These are phyloP conservation scores for Ophiodon elongatus DNA, from an alignment of 2,113 vertebrate species.

Conservation along the genomic window DNA sequence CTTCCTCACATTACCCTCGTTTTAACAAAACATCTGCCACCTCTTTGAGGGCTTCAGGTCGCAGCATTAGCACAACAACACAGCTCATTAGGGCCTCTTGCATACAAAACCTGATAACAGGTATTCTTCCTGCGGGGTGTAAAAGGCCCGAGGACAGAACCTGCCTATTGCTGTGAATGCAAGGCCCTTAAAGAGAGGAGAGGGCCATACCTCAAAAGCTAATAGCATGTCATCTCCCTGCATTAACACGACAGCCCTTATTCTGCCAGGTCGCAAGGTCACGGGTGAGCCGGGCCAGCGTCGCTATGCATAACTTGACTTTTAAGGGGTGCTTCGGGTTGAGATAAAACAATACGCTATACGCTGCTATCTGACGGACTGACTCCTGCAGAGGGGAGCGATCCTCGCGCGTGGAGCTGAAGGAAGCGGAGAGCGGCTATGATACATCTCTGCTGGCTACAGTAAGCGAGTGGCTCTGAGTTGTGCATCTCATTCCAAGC, in stretches of 20 bases:
- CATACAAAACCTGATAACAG: conserved; percentile 77
- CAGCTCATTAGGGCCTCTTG: conserved; percentile 74
- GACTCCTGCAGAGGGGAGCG: conserved; percentile 51
- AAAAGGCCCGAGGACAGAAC: conserved; percentile 80
- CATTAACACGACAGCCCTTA: conserved; percentile 90
- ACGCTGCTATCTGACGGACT: conserved; percentile 64
- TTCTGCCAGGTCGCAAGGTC: conserved; percentile 82
- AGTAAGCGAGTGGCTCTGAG: conserved; percentile 64
- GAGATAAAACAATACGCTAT: conserved; percentile 68
- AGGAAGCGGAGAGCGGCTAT: conserved; percentile 36
- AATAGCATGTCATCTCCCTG: conserved; percentile 91
- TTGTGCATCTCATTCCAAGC: conserved; percentile 70
- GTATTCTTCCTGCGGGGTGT: conserved; percentile 65
- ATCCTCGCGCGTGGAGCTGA: conserved; percentile 23
- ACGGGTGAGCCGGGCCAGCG: conserved; percentile 60
- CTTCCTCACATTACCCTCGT: conserved; percentile 70
- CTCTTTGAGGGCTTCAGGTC: conserved; percentile 63
- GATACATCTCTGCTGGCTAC: conserved; percentile 74
- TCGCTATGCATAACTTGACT: conserved; percentile 65
- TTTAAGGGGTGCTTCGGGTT: conserved; percentile 37
- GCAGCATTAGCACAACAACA: conserved; percentile 79
- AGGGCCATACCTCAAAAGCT: conserved; percentile 88
- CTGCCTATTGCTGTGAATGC: conserved; percentile 83
- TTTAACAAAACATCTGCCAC: conserved; percentile 74
- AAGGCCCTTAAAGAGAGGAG: conserved; percentile 72